A percentile compares a stretch with the other conserved stretches of the same genome.
Evolutionary conservation across 2,888 invertebrate species (phyloP).

Genomic region (Stegana nigrithorax): DNA sequence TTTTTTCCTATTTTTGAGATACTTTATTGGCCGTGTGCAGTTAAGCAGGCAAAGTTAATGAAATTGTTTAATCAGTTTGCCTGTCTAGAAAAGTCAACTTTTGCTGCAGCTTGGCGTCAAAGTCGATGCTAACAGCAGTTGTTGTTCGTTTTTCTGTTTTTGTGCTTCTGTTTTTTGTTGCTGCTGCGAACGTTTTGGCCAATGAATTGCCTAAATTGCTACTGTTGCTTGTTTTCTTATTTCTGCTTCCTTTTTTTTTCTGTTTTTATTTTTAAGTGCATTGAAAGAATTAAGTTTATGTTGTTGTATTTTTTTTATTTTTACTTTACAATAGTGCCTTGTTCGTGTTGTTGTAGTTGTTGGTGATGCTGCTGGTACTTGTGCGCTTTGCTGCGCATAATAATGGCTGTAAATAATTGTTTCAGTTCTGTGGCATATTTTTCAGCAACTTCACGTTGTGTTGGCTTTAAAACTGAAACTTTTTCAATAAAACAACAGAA

Average conservation of each 20-base stretch:
- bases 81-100: background rate
- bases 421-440: slow-evolving; percentile 10
- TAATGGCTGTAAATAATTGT: slow-evolving; percentile 6
- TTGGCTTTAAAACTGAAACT: too few relatives aligned
- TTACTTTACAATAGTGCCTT: background rate
- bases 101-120: background rate
- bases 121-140: slow-evolving; percentile 9
- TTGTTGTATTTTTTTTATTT: background rate
- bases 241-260: slow-evolving; percentile 14
- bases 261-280: slow-evolving; percentile 23
- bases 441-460: too few relatives aligned
- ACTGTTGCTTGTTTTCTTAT: slow-evolving; percentile 25
- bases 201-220: slow-evolving; percentile 10
- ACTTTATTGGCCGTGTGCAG: too few relatives aligned
- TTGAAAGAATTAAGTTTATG: background rate
- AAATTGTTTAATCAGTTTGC: slow-evolving; percentile 51
- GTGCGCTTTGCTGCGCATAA: background rate
- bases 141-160: background rate
- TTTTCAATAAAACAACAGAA: too few relatives aligned
- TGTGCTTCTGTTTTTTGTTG: background rate
- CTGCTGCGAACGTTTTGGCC: background rate
- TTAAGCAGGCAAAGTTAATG: slow-evolving; percentile 48
- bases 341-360: background rate
- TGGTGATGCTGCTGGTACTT: slow-evolving; percentile 1
- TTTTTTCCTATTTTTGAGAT: too few relatives aligned